These are phyloP conservation scores for Microcebus murinus DNA, from an alignment of 2,113 vertebrate species.

Conservation along the genomic window DNA sequence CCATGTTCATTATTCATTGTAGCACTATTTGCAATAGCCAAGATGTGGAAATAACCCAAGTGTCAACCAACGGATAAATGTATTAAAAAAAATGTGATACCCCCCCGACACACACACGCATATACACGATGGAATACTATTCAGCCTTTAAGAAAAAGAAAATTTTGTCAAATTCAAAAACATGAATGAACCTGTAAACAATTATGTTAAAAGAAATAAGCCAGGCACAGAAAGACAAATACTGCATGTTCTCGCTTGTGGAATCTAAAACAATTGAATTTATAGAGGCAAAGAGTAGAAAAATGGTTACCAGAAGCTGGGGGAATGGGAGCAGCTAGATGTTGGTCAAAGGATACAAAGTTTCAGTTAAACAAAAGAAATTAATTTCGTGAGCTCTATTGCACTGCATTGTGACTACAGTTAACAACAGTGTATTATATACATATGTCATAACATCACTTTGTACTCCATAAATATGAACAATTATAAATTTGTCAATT, in stretches of 20 bases:
- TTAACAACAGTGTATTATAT: neutral
- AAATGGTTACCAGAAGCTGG: neutral
- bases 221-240: neutral
- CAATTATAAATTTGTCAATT: neutral
- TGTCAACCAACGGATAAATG: neutral
- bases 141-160: neutral
- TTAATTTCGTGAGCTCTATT: neutral
- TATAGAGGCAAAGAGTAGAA: neutral
- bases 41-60: neutral
- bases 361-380: neutral
- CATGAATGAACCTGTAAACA: neutral
- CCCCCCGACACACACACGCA: neutral
- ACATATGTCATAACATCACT: neutral
- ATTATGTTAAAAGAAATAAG: neutral
- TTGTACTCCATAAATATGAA: neutral
- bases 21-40: neutral
- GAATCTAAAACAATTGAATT: neutral
- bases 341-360: neutral
- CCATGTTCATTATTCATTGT: neutral
- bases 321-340: neutral
- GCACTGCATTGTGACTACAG: neutral
- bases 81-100: neutral
- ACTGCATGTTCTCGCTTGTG: neutral
- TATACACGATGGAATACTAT: neutral
- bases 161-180: neutral